Base-by-base conservation (phyloP, 2,797 vertebrate genomes). In the Macropodus opercularis region DNA sequence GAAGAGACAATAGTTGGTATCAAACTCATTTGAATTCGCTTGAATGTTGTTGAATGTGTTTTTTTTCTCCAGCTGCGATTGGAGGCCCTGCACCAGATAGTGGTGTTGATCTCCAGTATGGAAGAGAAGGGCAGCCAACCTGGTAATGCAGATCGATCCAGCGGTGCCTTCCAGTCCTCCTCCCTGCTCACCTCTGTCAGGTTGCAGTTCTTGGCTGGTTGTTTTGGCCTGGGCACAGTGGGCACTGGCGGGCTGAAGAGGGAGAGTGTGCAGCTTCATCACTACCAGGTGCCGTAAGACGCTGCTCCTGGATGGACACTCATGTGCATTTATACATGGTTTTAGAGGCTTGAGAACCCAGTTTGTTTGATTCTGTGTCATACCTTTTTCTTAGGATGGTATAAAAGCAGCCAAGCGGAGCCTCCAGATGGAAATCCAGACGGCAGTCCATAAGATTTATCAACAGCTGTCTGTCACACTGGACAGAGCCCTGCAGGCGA, bases 391-490 rank as follows among this genome's bases (percentile, higher is more conserved):
- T 1, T 83, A 99, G 97, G 97, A 99, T 72, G 96, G 96, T 27
- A 94, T 98, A 52, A 94, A 95, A 88, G 94, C 96, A 73, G 96
- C 96, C 2, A 99, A 97, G 81, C 94, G 93, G 77, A 94, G 83
- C 79, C 94, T 98, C 80, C 97, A 98, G 76, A 92, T 93, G 82
- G 96, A 98, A 86, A 99, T 99, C 75, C 97, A 99, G 74, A 93
- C 94, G 1, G 96, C 96, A 5, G 97, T 99, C 49, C 97, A 99
- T 85, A 98, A 97, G 80, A 99, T 99, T 81, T 99, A 99, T 71
- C 97, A 99, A 79, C 97, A 99, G 0, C 90, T 99, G 31, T 98
- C 97, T 18, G 94, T 97, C 53, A 98, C 96, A 0, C 87, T 99
- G 79, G 97, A 99, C 84, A 90, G 94, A 89, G 97, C 97, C 3